These are phyloP conservation scores for Tholera decimalis DNA, from an alignment of 2,888 invertebrate genomes.

Conservation along the genomic window DNA sequence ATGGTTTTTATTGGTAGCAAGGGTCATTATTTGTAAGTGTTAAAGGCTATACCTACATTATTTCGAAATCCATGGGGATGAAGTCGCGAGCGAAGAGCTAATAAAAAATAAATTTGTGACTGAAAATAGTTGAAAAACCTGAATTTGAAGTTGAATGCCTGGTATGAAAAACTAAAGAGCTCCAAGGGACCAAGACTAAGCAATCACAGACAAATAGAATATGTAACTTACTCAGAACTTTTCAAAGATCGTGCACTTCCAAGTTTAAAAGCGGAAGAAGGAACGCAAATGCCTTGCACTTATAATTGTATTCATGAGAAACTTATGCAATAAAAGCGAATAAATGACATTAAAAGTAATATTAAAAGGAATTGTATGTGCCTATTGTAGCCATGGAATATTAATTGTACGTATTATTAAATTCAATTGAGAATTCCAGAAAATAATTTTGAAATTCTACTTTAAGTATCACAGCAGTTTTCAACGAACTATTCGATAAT, in stretches of 20 bases:
- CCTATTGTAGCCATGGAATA: background rate
- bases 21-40: too few species aligned
- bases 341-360: slow-evolving; percentile 13
- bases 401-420: background rate
- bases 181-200: slow-evolving; percentile 22
- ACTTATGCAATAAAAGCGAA: slow-evolving; percentile 30
- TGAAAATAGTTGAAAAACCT: slow-evolving; percentile 2
- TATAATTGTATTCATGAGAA: slow-evolving; percentile 50
- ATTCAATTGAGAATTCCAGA: background rate
- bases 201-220: slow-evolving; percentile 51
- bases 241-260: slow-evolving; percentile 41
- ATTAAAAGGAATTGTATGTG: slow-evolving; percentile 14
- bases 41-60: too few species aligned
- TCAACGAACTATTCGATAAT: background rate
- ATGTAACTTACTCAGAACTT: slow-evolving; percentile 52
- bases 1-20: too few species aligned
- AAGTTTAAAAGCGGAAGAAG: slow-evolving; percentile 46
- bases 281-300: slow-evolving; percentile 43
- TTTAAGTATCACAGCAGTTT: background rate
- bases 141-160: slow-evolving; percentile 9
- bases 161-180: slow-evolving; percentile 36
- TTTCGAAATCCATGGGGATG: too few species aligned
- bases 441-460: background rate
- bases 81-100: too few species aligned
- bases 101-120: background rate